Evolutionary conservation across 2,113 vertebrate genomes (phyloP).

Genomic region (Miniopterus natalensis): DNA sequence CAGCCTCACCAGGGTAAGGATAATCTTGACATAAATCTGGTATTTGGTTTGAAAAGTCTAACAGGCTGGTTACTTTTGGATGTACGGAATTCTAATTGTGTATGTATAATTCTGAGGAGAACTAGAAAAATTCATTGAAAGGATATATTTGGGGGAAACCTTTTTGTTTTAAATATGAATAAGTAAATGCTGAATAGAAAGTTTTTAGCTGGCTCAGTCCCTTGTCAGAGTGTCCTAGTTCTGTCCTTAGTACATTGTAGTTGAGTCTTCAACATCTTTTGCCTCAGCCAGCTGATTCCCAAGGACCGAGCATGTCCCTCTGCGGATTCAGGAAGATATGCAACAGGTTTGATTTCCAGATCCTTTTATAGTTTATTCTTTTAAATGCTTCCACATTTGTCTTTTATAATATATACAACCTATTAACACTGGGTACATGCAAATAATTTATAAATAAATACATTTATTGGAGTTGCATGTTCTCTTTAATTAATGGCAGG

Average conservation of each 20-base stretch:
- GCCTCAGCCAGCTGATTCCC: neutral
- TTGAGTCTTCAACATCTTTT: neutral
- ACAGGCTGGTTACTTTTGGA: neutral
- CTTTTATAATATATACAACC: neutral
- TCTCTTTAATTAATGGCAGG: neutral
- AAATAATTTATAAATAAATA: neutral
- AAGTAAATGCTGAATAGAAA: neutral
- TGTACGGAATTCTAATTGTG: neutral
- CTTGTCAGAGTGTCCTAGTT: neutral
- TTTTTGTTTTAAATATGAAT: neutral
- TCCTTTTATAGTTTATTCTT: neutral
- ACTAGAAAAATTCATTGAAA: neutral
- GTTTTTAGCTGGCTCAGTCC: neutral
- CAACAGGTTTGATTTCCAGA: neutral
- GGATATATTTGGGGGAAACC: neutral
- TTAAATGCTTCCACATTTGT: neutral
- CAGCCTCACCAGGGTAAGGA: neutral
- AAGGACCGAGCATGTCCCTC: neutral
- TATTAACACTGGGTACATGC: neutral
- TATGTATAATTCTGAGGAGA: neutral
- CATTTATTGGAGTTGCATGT: neutral
- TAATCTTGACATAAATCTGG: neutral
- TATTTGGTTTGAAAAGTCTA: neutral
- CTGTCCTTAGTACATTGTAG: neutral
- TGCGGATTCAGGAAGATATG: neutral